These are phyloP conservation scores for Esox masquinongy DNA, from an alignment of 2,797 vertebrate species.

Conservation along the genomic window DNA sequence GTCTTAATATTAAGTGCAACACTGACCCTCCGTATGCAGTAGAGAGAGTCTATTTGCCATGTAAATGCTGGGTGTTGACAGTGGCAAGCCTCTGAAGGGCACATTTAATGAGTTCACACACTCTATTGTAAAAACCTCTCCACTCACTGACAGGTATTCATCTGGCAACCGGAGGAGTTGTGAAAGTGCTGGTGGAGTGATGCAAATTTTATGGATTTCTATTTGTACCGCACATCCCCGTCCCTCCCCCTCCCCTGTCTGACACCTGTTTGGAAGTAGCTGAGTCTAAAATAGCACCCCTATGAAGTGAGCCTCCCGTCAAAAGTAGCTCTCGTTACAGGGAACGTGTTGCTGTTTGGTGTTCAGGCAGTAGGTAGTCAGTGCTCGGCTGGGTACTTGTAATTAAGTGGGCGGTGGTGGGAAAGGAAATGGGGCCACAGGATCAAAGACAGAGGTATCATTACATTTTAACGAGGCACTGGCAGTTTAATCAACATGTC, in stretches of 20 bases:
- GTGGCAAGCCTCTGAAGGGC: constrained; percentile 62
- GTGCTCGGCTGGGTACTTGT: background rate
- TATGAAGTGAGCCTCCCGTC: background rate
- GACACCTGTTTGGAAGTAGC: background rate
- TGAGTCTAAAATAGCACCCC: background rate
- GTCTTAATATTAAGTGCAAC: background rate
- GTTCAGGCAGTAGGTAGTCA: background rate
- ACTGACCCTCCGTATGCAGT: background rate
- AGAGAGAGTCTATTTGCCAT: constrained; percentile 55
- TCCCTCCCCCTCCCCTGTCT: background rate
- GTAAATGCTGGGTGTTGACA: constrained; percentile 51
- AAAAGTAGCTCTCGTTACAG: background rate
- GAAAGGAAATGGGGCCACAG: background rate
- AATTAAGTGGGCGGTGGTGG: background rate
- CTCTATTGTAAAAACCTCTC: constrained; percentile 44
- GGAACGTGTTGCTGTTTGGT: background rate
- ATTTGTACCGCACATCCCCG: background rate
- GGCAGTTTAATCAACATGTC: constrained; percentile 1
- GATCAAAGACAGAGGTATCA: background rate
- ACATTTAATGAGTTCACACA: constrained; percentile 65
- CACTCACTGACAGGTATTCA: constrained; percentile 51
- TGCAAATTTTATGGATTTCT: background rate
- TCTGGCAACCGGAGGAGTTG: constrained; percentile 53
- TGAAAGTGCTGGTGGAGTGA: background rate
- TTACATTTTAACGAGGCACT: background rate